Percentiles rank a stretch among this genome's conserved stretches.
phyloP scores from a whole-genome alignment of 2,797 vertebrate genomes.

The Pterois miles region DNA sequence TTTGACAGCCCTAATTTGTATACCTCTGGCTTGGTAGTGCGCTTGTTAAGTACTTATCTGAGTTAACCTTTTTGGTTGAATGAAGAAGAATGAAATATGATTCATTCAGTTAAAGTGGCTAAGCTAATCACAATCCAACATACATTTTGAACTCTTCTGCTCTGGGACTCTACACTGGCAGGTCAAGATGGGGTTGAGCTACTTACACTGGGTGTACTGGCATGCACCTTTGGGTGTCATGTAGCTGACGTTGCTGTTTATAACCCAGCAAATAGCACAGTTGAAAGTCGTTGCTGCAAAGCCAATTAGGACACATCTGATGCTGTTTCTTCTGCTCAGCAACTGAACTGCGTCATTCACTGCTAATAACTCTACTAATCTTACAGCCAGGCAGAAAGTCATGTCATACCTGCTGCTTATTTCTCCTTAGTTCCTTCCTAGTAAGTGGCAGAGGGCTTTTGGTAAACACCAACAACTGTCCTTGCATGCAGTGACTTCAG shows the following conservation, averaged over 20 bases:
- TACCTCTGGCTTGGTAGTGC: background rate
- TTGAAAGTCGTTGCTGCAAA: background rate
- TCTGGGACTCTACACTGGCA: background rate
- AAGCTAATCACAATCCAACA: background rate
- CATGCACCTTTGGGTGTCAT: conserved; percentile 12
- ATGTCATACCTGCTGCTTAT: background rate
- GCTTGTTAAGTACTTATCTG: background rate
- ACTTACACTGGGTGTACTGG: background rate
- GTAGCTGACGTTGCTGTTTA: conserved; percentile 38
- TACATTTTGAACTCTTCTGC: background rate
- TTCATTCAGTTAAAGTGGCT: background rate
- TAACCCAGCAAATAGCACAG: conserved; percentile 14
- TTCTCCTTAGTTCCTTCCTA: background rate
- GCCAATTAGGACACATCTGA: background rate
- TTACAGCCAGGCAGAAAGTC: background rate
- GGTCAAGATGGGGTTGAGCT: background rate
- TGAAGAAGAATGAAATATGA: background rate
- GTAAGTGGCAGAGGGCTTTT: background rate
- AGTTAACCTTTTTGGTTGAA: too few species aligned
- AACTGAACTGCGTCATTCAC: background rate
- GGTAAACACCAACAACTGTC: background rate
- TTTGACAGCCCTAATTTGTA: too few species aligned
- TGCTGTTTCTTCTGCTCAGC: background rate
- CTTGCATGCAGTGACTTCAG: background rate
- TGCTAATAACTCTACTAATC: background rate